Evolutionary conservation across 1,140 invertebrate species (phyloP).

Genomic region (Papilio machaon): DNA sequence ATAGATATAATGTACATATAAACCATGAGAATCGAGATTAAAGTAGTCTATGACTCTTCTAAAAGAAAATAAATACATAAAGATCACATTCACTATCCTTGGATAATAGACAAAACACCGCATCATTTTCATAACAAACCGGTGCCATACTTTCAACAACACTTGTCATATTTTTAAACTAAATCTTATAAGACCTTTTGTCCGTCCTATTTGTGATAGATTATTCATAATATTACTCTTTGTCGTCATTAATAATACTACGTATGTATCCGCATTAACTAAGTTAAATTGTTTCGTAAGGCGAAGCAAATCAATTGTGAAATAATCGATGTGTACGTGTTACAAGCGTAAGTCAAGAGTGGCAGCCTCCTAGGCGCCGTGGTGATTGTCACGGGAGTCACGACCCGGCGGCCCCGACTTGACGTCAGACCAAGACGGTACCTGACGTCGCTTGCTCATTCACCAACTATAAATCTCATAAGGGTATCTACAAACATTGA

Average conservation of each 20-base stretch:
- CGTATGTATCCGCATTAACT: neutral
- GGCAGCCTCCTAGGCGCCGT: conserved; percentile 13
- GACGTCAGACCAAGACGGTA: conserved; percentile 24
- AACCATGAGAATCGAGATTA: neutral
- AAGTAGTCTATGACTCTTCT: neutral
- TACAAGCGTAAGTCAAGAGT: neutral
- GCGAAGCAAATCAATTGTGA: neutral
- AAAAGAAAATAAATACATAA: neutral
- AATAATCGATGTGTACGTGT: neutral
- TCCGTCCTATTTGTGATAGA: neutral
- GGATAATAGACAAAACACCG: neutral
- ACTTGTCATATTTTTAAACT: neutral
- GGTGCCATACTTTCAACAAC: neutral
- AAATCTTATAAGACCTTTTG: neutral
- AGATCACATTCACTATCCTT: neutral
- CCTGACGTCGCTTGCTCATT: conserved; percentile 11
- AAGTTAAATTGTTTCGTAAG: neutral
- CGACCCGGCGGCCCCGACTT: neutral
- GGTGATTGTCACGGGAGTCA: conserved; percentile 16
- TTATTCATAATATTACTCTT: neutral
- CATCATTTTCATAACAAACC: conserved; percentile 1
- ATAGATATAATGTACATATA: too few relatives aligned
- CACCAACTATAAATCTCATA: conserved; percentile 15
- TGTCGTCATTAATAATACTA: neutral
- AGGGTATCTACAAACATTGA: neutral